Percentiles rank a stretch among this genome's conserved stretches.
These are phyloP conservation scores for Acronicta aceris DNA, from an alignment of 2,888 invertebrate species.

Conservation along the genomic window DNA sequence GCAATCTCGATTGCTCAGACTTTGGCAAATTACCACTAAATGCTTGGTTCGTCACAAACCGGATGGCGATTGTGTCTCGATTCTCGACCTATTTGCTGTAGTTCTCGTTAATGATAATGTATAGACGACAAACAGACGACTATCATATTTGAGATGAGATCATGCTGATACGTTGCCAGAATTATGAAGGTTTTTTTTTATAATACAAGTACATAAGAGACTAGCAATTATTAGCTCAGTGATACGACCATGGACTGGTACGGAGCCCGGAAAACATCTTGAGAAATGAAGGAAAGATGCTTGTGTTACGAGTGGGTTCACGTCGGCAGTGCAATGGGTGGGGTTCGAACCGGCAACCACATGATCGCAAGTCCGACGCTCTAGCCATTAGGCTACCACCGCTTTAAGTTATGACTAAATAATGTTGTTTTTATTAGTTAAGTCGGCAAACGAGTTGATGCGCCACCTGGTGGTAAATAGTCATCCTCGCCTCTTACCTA, in stretches of 20 bases:
- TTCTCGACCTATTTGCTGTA: constrained; percentile 35
- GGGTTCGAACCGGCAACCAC: too few species aligned
- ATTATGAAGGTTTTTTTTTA: not conserved
- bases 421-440: too few species aligned
- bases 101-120: constrained; percentile 19
- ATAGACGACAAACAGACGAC: constrained; percentile 46
- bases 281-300: too few species aligned
- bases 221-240: not conserved
- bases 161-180: constrained; percentile 24
- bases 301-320: too few species aligned
- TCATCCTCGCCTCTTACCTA: too few species aligned
- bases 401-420: too few species aligned
- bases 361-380: too few species aligned
- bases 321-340: too few species aligned
- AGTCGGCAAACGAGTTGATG: too few species aligned
- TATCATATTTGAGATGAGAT: constrained; percentile 29
- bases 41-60: constrained; percentile 32
- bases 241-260: not conserved
- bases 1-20: constrained; percentile 9
- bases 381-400: too few species aligned
- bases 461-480: too few species aligned
- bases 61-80: constrained; percentile 35
- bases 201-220: not conserved
- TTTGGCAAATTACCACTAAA: constrained; percentile 50
- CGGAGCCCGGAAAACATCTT: too few species aligned